Conservation (phyloP, 1,140 invertebrate genomes). For the Zaprionus taronus region DNA sequence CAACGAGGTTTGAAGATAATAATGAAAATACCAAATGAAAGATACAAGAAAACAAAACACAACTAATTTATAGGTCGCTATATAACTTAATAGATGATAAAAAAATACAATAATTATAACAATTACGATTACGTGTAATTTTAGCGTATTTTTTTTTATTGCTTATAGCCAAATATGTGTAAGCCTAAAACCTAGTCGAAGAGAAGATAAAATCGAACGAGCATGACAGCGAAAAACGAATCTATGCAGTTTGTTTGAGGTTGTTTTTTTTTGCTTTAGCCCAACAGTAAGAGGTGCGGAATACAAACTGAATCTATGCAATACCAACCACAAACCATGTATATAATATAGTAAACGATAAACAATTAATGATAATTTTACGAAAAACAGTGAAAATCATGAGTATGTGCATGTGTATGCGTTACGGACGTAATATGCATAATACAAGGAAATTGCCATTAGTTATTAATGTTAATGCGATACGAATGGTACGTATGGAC, state of each 20-base stretch:
- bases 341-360: conserved; percentile 21
- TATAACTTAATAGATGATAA: conserved; percentile 40
- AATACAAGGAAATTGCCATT: conserved; percentile 77
- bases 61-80: conserved; percentile 43
- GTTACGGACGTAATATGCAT: conserved; percentile 50
- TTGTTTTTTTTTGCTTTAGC: conserved; percentile 20
- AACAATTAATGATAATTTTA: conserved; percentile 25
- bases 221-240: conserved; percentile 18
- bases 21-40: conserved; percentile 17
- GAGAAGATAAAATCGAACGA: not conserved
- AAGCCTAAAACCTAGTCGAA: conserved; percentile 47
- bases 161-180: conserved; percentile 73
- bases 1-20: conserved; percentile 38
- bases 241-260: conserved; percentile 21
- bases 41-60: conserved; percentile 11
- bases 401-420: conserved; percentile 21
- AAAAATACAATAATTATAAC: conserved; percentile 73
- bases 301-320: conserved; percentile 31
- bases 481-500: conserved; percentile 38
- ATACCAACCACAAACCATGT: conserved; percentile 21
- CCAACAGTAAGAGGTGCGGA: not conserved
- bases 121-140: conserved; percentile 75
- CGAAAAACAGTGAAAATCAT: not conserved
- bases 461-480: conserved; percentile 76
- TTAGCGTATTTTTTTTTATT: conserved; percentile 77